Evolutionary conservation across 37 sponge, comb jelly and placozoan species (phyloP).

Genomic region (Crambe crambe): DNA sequence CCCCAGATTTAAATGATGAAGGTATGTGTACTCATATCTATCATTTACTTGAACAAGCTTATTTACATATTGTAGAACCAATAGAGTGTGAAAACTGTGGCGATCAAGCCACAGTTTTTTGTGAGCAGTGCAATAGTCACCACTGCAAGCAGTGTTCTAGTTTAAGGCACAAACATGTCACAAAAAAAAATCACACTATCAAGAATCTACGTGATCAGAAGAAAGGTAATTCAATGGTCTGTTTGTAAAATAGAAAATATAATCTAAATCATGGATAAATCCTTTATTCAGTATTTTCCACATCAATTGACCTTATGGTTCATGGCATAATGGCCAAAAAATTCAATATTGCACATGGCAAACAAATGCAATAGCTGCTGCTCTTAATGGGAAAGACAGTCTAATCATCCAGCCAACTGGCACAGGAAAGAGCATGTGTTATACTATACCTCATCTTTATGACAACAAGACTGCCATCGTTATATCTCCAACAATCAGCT

Average conservation of each 20-base stretch:
- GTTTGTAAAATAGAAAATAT: too few species aligned
- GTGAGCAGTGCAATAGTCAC: constrained; percentile 2
- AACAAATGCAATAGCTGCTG: background rate
- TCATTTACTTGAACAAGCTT: too few species aligned
- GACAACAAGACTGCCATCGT: constrained; percentile 15
- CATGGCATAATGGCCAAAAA: constrained; percentile 12
- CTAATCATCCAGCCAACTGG: background rate
- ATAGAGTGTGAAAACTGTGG: constrained; percentile 35
- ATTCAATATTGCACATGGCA: constrained; percentile 21
- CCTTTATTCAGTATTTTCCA: too few species aligned
- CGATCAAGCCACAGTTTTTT: constrained; percentile 1
- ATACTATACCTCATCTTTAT: background rate
- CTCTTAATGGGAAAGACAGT: background rate
- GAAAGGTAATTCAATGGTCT: too few species aligned
- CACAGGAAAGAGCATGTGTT: constrained; percentile 20
- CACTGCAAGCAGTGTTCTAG: constrained; percentile 8
- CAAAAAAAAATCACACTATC: too few species aligned
- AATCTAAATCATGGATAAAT: too few species aligned
- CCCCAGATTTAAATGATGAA: too few species aligned
- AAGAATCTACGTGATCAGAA: too few species aligned
- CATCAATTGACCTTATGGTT: too few species aligned
- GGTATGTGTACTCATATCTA: too few species aligned
- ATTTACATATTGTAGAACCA: too few species aligned
- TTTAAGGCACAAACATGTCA: background rate
- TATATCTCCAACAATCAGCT: constrained; percentile 32